Evolutionary conservation across 2,113 vertebrate species (phyloP), one percentile per base, ranked within the genome.

Genomic region (Ptychochromis oligacanthus): DNA sequence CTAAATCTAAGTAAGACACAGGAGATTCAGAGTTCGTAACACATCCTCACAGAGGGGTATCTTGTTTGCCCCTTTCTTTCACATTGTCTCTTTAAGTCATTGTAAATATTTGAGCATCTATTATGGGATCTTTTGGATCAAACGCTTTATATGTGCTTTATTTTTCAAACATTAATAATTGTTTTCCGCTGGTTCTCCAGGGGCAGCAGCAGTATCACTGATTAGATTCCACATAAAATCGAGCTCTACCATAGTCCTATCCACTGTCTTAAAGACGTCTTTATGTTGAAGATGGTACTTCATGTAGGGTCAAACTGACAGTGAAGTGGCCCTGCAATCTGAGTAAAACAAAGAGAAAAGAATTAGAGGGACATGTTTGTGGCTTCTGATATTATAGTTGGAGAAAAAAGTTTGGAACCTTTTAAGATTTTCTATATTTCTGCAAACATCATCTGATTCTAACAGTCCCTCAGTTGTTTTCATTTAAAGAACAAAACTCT

Each of bases 1-100:
- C 77, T 82, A 74, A 87, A 91, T 85, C 85, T 89, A 24, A 70
- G 34, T 76, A 80, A 57, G 58, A 77, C 72, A 62, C 61, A 70
- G 46, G 65, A 79, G 64, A 79, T 62, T 70, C 46, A 40, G 34
- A 17, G 77, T 15, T 77, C 52, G 75, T 80, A 79, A 54, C 62
- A 61, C 34, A 57, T 64, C 24, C 38, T 70, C 36, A 58, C 58
- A 59, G 56, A 80, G 43, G 34, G 18, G 24, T 11, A 15, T 76
- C 49, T n/a, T 77, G 20, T 81, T 79, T 78, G 52, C 59, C 56
- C 26, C 17, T 58, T n/a, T 11, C 26, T 58, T 52, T 24, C 59
- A 75, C 26, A n/a, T 64, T 60, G 26, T 61, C 13, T 43, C n/a
- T 55, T 75, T n/a, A 81, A 78, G 61, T 62, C 18, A 60, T 2